Conservation (phyloP, 2,797 vertebrate species). For the Enteromius anoplus region DNA sequence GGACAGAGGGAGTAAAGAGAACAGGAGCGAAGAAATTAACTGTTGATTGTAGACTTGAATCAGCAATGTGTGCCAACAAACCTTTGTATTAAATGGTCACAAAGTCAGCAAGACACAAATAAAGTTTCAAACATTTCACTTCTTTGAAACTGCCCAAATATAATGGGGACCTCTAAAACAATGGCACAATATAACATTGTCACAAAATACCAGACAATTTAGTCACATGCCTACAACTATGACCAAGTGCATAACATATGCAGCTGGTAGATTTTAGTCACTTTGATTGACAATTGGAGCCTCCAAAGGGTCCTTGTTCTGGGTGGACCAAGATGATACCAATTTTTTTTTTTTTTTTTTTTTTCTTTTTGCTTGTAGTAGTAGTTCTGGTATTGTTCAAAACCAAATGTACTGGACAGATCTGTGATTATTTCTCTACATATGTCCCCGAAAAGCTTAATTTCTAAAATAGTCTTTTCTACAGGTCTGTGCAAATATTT, state of each 20-base stretch:
- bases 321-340: conserved; percentile 6
- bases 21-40: conserved; percentile 69
- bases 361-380: too few species aligned
- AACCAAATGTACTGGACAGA: conserved; percentile 34
- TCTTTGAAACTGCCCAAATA: conserved; percentile 78
- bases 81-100: conserved; percentile 83
- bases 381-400: conserved; percentile 24
- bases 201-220: conserved; percentile 80
- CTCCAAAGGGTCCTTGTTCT: conserved; percentile 24
- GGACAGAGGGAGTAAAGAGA: conserved; percentile 77
- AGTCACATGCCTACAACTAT: conserved; percentile 81
- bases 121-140: conserved; percentile 74
- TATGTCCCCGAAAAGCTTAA: conserved; percentile 9
- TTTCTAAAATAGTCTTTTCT: conserved; percentile 1
- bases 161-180: conserved; percentile 77
- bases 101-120: conserved; percentile 83
- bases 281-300: conserved; percentile 37
- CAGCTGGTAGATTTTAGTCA: conserved; percentile 43
- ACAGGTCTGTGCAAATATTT: conserved; percentile 41
- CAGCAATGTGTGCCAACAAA: conserved; percentile 82
- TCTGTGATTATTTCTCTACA: conserved; percentile 22
- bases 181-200: conserved; percentile 84
- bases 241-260: conserved; percentile 69
- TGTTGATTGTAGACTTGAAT: conserved; percentile 71
- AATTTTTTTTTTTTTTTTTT: conserved; percentile 9